phyloP scores from a whole-genome alignment of 2,113 vertebrate species.

The Paratilapia polleni region DNA sequence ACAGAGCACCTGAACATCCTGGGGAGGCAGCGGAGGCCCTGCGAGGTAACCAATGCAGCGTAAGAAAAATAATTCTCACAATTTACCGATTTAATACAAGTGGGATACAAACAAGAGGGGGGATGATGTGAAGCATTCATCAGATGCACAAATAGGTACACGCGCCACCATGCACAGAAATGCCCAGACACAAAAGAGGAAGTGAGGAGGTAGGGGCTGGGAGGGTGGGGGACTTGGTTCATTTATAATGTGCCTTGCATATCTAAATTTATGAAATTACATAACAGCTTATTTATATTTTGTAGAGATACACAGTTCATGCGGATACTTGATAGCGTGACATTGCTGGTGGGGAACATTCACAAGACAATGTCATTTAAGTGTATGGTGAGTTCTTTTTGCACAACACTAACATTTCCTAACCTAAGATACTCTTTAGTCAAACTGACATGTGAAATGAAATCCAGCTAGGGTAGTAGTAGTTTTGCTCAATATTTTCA shows the following conservation, averaged over 20 bases:
- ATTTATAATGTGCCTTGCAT: not conserved
- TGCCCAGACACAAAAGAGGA: conserved; percentile 10
- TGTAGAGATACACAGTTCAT: conserved; percentile 13
- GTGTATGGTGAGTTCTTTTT: not conserved
- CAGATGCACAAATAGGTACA: conserved; percentile 38
- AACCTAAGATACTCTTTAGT: not conserved
- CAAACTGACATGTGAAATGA: not conserved
- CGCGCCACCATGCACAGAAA: conserved; percentile 59
- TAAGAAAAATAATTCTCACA: not conserved
- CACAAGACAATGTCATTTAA: conserved; percentile 11
- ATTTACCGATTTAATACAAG: not conserved
- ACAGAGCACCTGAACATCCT: conserved; percentile 87
- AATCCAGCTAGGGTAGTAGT: not conserved
- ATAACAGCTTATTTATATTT: not conserved
- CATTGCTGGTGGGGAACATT: conserved; percentile 16
- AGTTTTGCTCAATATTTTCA: not conserved
- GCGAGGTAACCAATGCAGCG: conserved; percentile 3
- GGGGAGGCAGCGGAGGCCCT: conserved; percentile 93
- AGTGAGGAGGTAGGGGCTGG: conserved; percentile 1
- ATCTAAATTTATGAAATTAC: not conserved
- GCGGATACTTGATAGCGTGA: conserved; percentile 14
- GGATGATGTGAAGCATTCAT: conserved; percentile 40
- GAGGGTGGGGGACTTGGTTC: not conserved
- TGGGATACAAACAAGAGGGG: not conserved
- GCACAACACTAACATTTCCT: not conserved